Base-by-base conservation (phyloP, 2,113 vertebrate genomes). In the Porphyrio hochstetteri region DNA sequence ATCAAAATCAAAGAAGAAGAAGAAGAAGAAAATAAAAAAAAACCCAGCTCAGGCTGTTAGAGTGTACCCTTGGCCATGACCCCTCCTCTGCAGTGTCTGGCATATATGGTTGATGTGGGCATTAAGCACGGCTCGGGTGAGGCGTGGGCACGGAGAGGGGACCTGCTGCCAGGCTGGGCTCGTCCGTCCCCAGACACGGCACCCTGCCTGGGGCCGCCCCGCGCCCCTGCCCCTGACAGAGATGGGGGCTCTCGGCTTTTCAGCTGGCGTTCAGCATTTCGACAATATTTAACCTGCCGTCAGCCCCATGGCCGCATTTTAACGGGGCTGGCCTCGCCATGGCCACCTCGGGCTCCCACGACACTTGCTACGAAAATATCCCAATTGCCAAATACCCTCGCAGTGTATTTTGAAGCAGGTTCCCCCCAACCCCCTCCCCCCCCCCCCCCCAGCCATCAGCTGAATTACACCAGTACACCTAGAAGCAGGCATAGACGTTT, bases 41-140 rank as follows among this genome's bases (percentile, higher is more conserved):
- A 98, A 96, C 96, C 64, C 86, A 86, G 95, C 96, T 97, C 94
- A 95, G 91, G 80, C 96, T 97, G 88, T 97, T 98, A 97, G 92
- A 96, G 94, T 91, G 87, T 97, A 98, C 97, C 98, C 98, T 98
- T 98, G 98, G 98, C 97, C 97, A 97, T 98, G 98, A 98, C 97
- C 98, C 97, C 79, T 94, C 83, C 93, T 97, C 95, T 94, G 96
- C 94, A 88, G 92, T 52, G 93, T 94, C 96, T 97, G 96, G 88
- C 92, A 60, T 46, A 96, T 96, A 96, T 89, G 92, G 95, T 93
- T 95, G 94, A 96, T 91, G 91, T 89, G 94, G 93, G 93, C 94
- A 90, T 52, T 76, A 82, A 82, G 29, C 57, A 42, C 14, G 16
- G 38, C 79, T 63, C 57, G 70, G 61, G 46, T 14, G 91, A 90